Evolutionary conservation across 2,888 invertebrate genomes (phyloP), one percentile per base, ranked within the genome.

Genomic region (Sthenelais limicola): DNA sequence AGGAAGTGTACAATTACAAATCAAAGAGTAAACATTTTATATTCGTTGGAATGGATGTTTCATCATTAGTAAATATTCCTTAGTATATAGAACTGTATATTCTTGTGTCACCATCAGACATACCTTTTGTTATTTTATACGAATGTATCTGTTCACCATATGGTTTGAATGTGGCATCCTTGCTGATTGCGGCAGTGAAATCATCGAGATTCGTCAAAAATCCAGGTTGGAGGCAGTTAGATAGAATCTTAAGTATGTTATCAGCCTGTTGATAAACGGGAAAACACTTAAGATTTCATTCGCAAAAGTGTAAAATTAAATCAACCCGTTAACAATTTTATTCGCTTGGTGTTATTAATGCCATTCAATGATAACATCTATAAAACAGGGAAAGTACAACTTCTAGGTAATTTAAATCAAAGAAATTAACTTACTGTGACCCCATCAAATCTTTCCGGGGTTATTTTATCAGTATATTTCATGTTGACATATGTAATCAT

Each of bases 401-500:
- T 24, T 18, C 9, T 67, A 35, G 15, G n/a, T 12, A 67, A 66
- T 52, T 48, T 2, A 35, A 21, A 49, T 18, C 18, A 12, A 38
- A 35, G 24, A n/a, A n/a, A 32, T 18, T n/a, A 26, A 77, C 81
- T 79, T 80, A 89, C 89, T 80, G 86, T 82, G 24, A 90, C 82
- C 28, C 89, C 90, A 73, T 89, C 89, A 80, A 83, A 85, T 71
- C 86, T 84, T 24, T 88, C 86, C 47, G 88, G 86, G 68, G 87
- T 83, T 54, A 93, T 90, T 88, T 92, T 92, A 70, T 92, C 92
- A 12, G 91, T 89, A 85, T 93, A 95, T 66, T 91, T 91, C 80
- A 95, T 90, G 69, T 92, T 92, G 68, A 97, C 88, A 84, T 93
- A 97, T 70, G 95, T 93, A 81, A 92, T 92, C 74, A 97, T 90